These are phyloP conservation scores for Helicolenus hilgendorfi DNA, from an alignment of 2,797 vertebrate species.

Conservation along the genomic window DNA sequence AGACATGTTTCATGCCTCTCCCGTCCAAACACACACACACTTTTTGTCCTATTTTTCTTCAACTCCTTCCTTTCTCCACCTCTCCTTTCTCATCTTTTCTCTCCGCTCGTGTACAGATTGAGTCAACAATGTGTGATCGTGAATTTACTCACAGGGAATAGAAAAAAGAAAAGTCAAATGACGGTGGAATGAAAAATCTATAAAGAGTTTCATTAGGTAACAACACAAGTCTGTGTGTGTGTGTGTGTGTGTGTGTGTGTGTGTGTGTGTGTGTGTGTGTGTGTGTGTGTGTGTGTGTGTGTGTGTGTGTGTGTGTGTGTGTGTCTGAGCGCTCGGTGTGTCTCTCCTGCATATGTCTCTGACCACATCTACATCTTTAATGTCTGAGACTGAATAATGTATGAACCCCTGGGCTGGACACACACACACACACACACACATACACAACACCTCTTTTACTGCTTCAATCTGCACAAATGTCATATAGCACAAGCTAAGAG, in stretches of 20 bases:
- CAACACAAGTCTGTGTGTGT: constrained; percentile 23
- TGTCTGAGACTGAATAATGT: constrained; percentile 87
- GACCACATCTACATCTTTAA: constrained; percentile 91
- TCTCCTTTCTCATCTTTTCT: constrained; percentile 23
- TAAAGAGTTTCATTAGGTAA: constrained; percentile 56
- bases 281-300: constrained; percentile 33
- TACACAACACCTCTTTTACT: constrained; percentile 36
- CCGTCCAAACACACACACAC: constrained; percentile 39
- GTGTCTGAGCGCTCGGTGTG: constrained; percentile 34
- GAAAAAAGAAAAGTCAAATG: constrained; percentile 21
- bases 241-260: background rate
- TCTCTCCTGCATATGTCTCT: constrained; percentile 78
- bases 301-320: constrained; percentile 10
- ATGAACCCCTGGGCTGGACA: constrained; percentile 75
- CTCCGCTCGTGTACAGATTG: background rate
- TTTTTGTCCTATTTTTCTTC: constrained; percentile 58
- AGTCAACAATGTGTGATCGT: constrained; percentile 42
- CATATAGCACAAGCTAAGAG: constrained; percentile 20
- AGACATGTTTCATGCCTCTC: constrained; percentile 72
- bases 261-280: constrained; percentile 14
- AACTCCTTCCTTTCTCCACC: background rate
- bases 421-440: constrained; percentile 5
- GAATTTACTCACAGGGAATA: constrained; percentile 8
- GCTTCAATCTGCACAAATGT: constrained; percentile 39
- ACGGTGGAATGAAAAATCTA: constrained; percentile 36